Base-by-base conservation (phyloP, 2,888 invertebrate genomes). In the Mythimna lalbum region DNA sequence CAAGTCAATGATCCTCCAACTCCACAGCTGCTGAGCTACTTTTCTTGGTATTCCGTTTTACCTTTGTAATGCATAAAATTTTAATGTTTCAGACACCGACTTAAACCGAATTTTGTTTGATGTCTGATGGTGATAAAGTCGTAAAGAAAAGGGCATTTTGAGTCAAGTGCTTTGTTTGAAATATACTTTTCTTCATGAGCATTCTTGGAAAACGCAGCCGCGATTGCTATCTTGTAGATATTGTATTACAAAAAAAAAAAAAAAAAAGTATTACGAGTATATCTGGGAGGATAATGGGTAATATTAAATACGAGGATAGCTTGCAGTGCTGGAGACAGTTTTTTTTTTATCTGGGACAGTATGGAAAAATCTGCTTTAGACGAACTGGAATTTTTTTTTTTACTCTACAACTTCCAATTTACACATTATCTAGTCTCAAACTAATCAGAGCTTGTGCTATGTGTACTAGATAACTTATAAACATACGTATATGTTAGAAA, bases 51-150 rank as follows among this genome's bases (percentile, higher is more conserved):
- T 56, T 55, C 21, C 21, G 52, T 39, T 21, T 57, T 70, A 9
- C 31, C 47, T 77, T 49, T 77, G 59, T 69, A 17, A 31, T 2
- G 4, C 17, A 53, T 21, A 69, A 23, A 23, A 47, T 21, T 33
- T 68, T 67, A 33, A 2, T 43, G 17, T 67, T 49, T 43, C 47
- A 55, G 39, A 27, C 23, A 33, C 21, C 31, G 47, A 60, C 4
- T 76, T 67, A 2, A 47, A 36, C 12, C 21, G 23, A 19, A 39
- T n/a, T 21, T 17, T 33, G 56, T 73, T 77, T 77, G 59, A 73
- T 53, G 36, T 77, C 59, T 31, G 56, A 36, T 36, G n/a, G n/a
- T n/a, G n/a, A 36, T 39, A 31, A 57, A 39, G 23, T 31, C 69
- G 10, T 27, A 21, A 76, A 66, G 39, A 19, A n/a, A 12, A 47